Percentiles rank a stretch among this genome's conserved stretches.
These are phyloP conservation scores for Lepilemur ruficaudatus DNA, from an alignment of 2,797 vertebrate species.

Conservation along the genomic window DNA sequence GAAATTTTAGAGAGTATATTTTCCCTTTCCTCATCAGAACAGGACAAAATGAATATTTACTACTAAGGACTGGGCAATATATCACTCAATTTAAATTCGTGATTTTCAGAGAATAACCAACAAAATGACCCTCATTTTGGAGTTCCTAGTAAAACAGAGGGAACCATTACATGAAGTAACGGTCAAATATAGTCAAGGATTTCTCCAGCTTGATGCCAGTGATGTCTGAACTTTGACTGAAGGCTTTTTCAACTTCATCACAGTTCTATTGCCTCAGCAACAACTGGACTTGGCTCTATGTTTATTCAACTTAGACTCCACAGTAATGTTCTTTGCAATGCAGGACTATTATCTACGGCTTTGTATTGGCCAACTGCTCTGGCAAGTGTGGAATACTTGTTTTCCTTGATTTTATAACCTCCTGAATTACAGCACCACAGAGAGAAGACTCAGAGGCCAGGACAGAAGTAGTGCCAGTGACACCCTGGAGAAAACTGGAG, in stretches of 20 bases:
- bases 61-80: background rate
- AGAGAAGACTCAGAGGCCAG: background rate
- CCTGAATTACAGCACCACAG: background rate
- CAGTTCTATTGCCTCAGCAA: background rate
- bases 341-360: background rate
- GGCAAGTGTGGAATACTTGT: background rate
- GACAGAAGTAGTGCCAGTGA: background rate
- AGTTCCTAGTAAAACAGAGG: background rate
- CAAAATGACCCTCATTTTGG: conserved; percentile 15
- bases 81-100: conserved; percentile 34
- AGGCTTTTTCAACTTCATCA: background rate
- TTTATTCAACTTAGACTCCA: background rate
- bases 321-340: background rate
- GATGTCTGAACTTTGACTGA: background rate
- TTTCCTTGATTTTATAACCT: background rate
- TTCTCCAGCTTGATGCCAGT: background rate
- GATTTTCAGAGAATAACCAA: conserved; percentile 35
- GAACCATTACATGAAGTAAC: background rate
- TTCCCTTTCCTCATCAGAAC: background rate
- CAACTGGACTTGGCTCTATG: background rate
- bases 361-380: background rate
- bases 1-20: background rate
- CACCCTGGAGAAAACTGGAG: background rate
- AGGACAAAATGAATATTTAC: conserved; percentile 26
- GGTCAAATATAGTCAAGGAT: background rate